Evolutionary conservation across 2,888 invertebrate genomes (phyloP).

Genomic region (Drosophila seclusa): DNA sequence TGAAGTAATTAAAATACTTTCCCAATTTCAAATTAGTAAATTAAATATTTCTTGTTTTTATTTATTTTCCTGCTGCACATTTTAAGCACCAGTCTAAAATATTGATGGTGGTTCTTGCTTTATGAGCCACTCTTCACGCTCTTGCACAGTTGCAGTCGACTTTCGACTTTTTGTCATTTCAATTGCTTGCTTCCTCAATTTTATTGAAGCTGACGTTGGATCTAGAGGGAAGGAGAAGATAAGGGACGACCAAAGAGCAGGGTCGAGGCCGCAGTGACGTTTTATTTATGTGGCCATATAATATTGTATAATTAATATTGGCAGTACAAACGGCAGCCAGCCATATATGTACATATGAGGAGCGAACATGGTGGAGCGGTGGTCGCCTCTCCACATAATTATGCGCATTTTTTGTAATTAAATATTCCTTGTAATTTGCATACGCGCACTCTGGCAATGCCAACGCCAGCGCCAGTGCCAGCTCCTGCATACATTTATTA

Average conservation of each 20-base stretch:
- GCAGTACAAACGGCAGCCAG: constrained; percentile 19
- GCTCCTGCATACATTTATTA: constrained; percentile 71
- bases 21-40: background rate
- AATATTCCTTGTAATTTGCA: constrained; percentile 84
- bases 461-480: constrained; percentile 2
- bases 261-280: constrained; percentile 33
- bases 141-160: constrained; percentile 19
- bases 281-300: constrained; percentile 72
- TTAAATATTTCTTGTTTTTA: background rate
- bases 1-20: background rate
- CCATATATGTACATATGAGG: constrained; percentile 3
- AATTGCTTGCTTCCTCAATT: constrained; percentile 50
- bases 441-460: constrained; percentile 48
- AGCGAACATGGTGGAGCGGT: background rate
- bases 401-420: constrained; percentile 83
- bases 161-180: constrained; percentile 50
- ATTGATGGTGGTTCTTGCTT: background rate
- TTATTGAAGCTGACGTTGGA: constrained; percentile 59
- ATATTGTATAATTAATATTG: constrained; percentile 32
- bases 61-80: background rate
- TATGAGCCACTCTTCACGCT: constrained; percentile 2
- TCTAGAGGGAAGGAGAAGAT: constrained; percentile 9
- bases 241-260: constrained; percentile 8
- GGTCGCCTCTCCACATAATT: constrained; percentile 68
- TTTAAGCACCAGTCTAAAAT: constrained; percentile 26